A percentile compares a stretch with the other conserved stretches of the same genome.
phyloP scores from a whole-genome alignment of 2,888 invertebrate genomes.

The Kuschelorhynchus macadamiae region DNA sequence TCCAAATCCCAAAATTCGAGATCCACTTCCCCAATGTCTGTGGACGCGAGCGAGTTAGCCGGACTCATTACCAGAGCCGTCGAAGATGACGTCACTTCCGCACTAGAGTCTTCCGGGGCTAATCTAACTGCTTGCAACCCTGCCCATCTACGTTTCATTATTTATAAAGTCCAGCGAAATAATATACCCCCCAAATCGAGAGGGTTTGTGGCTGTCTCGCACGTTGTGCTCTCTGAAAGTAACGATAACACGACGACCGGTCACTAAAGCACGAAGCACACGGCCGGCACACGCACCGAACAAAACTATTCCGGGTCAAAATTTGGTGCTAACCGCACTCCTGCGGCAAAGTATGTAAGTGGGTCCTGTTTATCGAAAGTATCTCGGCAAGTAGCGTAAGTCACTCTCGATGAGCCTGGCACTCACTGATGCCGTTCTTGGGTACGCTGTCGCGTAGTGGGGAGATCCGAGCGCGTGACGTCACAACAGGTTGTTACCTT shows the following conservation, averaged over 20 bases:
- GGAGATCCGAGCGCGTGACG: slow-evolving; percentile 64
- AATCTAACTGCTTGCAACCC: slow-evolving; percentile 78
- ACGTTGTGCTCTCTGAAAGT: slow-evolving; percentile 24
- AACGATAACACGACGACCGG: slow-evolving; percentile 7
- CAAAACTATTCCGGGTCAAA: slow-evolving; percentile 43
- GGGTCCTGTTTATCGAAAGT: slow-evolving; percentile 61
- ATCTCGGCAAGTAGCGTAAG: slow-evolving; percentile 50
- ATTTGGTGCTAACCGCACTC: slow-evolving; percentile 39
- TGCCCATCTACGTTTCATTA: slow-evolving; percentile 84
- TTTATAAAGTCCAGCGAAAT: slow-evolving; percentile 8
- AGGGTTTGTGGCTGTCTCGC: slow-evolving; percentile 26
- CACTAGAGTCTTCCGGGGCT: slow-evolving; percentile 80
- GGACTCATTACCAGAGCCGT: slow-evolving; percentile 79
- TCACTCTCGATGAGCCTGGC: slow-evolving; percentile 51
- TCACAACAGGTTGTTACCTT: slow-evolving; percentile 70
- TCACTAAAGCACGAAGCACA: slow-evolving; percentile 5
- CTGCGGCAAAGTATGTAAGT: slow-evolving; percentile 60
- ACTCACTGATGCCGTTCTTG: slow-evolving; percentile 50
- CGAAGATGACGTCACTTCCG: slow-evolving; percentile 84
- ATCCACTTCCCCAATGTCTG: slow-evolving; percentile 83
- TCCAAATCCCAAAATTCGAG: slow-evolving; percentile 87
- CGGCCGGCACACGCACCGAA: slow-evolving; percentile 28
- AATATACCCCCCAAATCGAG: slow-evolving; percentile 20
- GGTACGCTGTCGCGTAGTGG: slow-evolving; percentile 56
- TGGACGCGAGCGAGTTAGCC: slow-evolving; percentile 81